phyloP scores from a whole-genome alignment of 2,113 vertebrate species.

The Polypterus senegalus region DNA sequence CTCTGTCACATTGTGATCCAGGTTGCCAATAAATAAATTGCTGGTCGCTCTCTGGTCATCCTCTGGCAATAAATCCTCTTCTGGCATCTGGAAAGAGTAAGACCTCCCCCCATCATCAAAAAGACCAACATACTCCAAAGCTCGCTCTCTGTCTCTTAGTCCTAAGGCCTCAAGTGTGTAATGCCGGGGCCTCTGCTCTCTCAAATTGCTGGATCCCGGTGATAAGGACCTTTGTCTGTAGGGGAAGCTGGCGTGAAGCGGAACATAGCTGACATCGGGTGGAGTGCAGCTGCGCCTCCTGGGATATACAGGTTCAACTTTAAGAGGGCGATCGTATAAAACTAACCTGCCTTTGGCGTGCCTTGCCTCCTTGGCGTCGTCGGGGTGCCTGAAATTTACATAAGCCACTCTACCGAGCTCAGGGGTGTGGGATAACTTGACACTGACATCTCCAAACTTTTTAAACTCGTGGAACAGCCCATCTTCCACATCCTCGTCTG shows the following conservation, averaged over 20 bases:
- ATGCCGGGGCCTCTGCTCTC: conserved; percentile 66
- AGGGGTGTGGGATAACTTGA: conserved; percentile 86
- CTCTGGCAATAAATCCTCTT: conserved; percentile 87
- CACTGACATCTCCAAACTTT: conserved; percentile 89
- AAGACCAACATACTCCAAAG: conserved; percentile 80
- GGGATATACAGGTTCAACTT: conserved; percentile 85
- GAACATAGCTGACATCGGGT: conserved; percentile 64
- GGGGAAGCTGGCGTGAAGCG: conserved; percentile 62
- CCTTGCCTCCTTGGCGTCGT: conserved; percentile 83
- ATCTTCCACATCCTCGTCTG: conserved; percentile 89
- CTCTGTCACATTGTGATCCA: conserved; percentile 84
- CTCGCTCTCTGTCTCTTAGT: conserved; percentile 66
- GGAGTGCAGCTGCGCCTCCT: conserved; percentile 58
- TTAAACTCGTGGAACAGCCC: conserved; percentile 92
- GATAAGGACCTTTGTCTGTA: conserved; percentile 82
- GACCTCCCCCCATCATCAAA: conserved; percentile 80
- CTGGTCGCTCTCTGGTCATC: conserved; percentile 90
- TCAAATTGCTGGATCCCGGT: conserved; percentile 58
- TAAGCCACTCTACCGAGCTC: conserved; percentile 89
- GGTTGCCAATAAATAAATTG: conserved; percentile 90
- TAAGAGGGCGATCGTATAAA: conserved; percentile 78
- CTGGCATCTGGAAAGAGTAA: conserved; percentile 65
- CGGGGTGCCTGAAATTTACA: conserved; percentile 86
- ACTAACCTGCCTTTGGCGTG: conserved; percentile 77
- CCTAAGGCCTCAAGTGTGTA: conserved; percentile 67